Evolutionary conservation across 2,888 invertebrate species (phyloP).

Genomic region (Eupsilia transversa): DNA sequence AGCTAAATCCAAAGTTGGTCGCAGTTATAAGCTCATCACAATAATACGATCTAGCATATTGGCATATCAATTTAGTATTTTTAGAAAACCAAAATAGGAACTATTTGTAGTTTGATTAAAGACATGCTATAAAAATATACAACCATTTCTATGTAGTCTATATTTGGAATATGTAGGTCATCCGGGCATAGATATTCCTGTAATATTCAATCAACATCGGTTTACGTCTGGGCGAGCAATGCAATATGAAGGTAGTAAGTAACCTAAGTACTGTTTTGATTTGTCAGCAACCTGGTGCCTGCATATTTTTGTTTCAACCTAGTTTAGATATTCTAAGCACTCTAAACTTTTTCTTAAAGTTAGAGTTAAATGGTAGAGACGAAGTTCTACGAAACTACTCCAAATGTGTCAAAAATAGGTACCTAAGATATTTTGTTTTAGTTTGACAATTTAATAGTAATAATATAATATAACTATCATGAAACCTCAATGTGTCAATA

Average conservation of each 20-base stretch:
- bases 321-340: background rate
- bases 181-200: background rate
- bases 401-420: background rate
- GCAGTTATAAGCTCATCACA: background rate
- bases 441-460: background rate
- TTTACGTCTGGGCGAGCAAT: slow-evolving; percentile 25
- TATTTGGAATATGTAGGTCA: background rate
- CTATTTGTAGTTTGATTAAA: too few relatives aligned
- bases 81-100: background rate
- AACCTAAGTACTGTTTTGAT: slow-evolving; percentile 12
- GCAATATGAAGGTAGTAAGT: background rate
- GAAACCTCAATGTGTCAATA: background rate
- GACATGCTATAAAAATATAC: background rate
- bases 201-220: background rate
- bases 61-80: background rate
- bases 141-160: background rate
- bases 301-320: background rate
- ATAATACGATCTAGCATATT: background rate
- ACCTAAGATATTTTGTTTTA: background rate
- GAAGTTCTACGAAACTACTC: background rate
- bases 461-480: background rate
- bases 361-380: background rate
- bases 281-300: background rate
- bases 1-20: background rate
- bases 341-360: too few relatives aligned